Base-by-base conservation (phyloP, 2,888 invertebrate genomes). In the Calameuta idolon region DNA sequence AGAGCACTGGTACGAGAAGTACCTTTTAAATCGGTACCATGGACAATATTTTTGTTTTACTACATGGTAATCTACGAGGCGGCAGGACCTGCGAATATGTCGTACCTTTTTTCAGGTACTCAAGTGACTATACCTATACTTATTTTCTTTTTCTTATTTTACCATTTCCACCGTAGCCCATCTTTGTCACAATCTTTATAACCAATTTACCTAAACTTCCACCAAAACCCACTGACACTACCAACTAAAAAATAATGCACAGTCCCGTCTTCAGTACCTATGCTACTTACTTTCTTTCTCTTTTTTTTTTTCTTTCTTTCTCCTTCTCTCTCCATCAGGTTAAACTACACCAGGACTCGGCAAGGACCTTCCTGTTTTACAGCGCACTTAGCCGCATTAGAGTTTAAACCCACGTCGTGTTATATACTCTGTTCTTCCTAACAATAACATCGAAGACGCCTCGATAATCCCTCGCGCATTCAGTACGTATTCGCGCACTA, bases 21-120 rank as follows among this genome's bases (percentile, higher is more conserved):
- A 83, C 83, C 85, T 83, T 87, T 85, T 86, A 79, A 82, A 87
- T 85, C 85, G 85, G 82, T 86, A 84, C 86, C 86, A 55, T 86
- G 83, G 55, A 87, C 85, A 86, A 84, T 83, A 83, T 85, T 55
- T 55, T 85, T 77, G 84, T 85, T 88, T 88, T 88, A 87, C 83
- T 82, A 80, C 87, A 81, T 77, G 84, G 85, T 84, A 79, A 82
- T 84, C 84, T 78, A 55, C 55, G 79, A 76, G 76, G 79, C 76
- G 76, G 77, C 80, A 55, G 55, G 55, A 55, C 55, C 55, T 55
- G 55, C 23, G 55, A 55, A 23, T 55, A 55, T 55, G 55, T 55
- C 23, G 23, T 55, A 55, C 55, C 55, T 55, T 55, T 55, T 55
- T 55, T 55, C 55, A 55, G 55, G 55, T 55, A 55, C 55, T 75